Evolutionary conservation across 2,797 vertebrate genomes (phyloP).

Genomic region (Neosalanx taihuensis): DNA sequence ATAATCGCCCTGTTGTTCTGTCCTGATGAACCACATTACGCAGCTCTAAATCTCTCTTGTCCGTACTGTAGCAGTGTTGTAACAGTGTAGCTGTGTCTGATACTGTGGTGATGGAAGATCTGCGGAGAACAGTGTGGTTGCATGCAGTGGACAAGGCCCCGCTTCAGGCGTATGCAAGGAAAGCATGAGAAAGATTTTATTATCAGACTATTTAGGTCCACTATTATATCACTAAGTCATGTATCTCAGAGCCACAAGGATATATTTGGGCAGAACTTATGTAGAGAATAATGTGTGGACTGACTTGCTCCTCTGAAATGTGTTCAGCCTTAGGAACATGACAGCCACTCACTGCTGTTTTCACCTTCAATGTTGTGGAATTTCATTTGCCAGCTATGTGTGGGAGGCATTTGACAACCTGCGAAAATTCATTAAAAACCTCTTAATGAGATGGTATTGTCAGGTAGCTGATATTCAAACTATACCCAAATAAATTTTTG

Average conservation of each 20-base stretch:
- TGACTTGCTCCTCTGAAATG: background rate
- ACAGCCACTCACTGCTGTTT: conserved; percentile 29
- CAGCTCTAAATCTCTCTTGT: background rate
- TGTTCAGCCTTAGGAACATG: background rate
- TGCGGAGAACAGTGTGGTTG: conserved; percentile 3
- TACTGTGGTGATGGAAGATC: background rate
- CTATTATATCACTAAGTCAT: background rate
- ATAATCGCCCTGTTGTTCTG: conserved; percentile 13
- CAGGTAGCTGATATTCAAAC: conserved; percentile 29
- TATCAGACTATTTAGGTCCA: background rate
- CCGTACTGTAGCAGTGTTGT: conserved; percentile 2
- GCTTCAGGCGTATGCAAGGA: background rate
- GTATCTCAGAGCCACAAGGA: background rate
- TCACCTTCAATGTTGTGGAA: conserved; percentile 33
- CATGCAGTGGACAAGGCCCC: conserved; percentile 19
- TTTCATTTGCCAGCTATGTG: conserved; percentile 41
- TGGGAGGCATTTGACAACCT: conserved; percentile 32
- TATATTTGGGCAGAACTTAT: background rate
- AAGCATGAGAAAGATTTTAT: background rate
- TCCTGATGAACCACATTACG: conserved; percentile 11
- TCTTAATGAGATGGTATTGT: conserved; percentile 14
- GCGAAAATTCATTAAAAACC: conserved; percentile 34
- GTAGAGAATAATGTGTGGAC: too few species aligned
- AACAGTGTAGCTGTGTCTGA: background rate
- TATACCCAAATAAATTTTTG: background rate